Percentiles rank a stretch among this genome's conserved stretches.
These are phyloP conservation scores for Prinia subflava DNA, from an alignment of 2,113 vertebrate species.

Conservation along the genomic window DNA sequence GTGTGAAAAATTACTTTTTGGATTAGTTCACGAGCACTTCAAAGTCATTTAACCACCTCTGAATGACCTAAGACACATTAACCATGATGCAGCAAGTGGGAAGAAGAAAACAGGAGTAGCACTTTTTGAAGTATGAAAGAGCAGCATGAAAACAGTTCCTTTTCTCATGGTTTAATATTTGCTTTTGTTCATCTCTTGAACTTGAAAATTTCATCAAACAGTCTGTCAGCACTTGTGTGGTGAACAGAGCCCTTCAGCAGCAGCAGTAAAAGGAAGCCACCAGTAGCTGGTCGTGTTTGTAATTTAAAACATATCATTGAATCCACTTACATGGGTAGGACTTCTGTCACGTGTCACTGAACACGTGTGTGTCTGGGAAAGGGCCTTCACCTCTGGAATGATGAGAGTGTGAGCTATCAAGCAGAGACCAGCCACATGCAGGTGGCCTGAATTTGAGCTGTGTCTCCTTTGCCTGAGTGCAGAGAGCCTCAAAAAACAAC, in stretches of 20 bases:
- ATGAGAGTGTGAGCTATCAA: not conserved
- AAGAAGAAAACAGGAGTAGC: not conserved
- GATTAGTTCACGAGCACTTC: not conserved
- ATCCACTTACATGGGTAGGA: not conserved
- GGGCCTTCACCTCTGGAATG: not conserved
- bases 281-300: not conserved
- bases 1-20: constrained; percentile 27
- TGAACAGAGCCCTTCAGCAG: not conserved
- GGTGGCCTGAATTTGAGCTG: not conserved
- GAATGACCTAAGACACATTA: not conserved
- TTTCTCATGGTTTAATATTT: not conserved
- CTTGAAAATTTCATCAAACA: not conserved
- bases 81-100: not conserved
- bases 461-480: not conserved
- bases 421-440: not conserved
- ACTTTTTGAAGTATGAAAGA: not conserved
- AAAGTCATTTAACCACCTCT: not conserved
- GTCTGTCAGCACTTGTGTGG: not conserved
- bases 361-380: not conserved
- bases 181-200: constrained; percentile 3
- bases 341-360: not conserved
- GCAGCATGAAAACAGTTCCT: not conserved
- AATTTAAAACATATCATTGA: not conserved
- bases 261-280: not conserved
- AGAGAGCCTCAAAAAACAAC: rapidly evolving